phyloP scores from a whole-genome alignment of 2,888 invertebrate species.

The Calliphora vomitoria region DNA sequence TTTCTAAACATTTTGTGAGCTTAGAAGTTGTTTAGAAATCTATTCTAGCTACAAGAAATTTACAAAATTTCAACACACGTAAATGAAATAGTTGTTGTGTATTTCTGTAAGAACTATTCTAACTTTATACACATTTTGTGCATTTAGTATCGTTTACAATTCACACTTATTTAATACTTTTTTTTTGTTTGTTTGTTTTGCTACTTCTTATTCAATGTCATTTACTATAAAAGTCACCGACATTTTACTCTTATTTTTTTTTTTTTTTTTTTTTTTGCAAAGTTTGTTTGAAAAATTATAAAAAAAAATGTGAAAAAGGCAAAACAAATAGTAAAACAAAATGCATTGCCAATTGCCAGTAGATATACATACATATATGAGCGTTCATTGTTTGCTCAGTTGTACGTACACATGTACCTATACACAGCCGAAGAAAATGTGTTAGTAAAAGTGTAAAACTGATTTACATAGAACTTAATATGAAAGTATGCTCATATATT shows the following conservation, averaged over 20 bases:
- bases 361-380: not conserved
- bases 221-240: conserved; percentile 72
- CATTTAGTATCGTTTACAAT: conserved; percentile 46
- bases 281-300: conserved; percentile 17
- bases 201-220: conserved; percentile 68
- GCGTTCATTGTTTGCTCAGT: conserved; percentile 29
- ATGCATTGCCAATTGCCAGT: conserved; percentile 56
- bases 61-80: conserved; percentile 49
- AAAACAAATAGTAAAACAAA: conserved; percentile 38
- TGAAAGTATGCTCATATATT: no score
- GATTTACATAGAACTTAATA: no score
- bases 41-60: conserved; percentile 59
- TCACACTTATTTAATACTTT: conserved; percentile 58
- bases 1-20: conserved; percentile 2
- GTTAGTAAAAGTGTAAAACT: not conserved
- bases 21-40: conserved; percentile 44
- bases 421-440: conserved; percentile 25
- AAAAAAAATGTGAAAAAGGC: conserved; percentile 26
- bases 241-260: conserved; percentile 61
- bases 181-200: conserved; percentile 8
- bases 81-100: conserved; percentile 21
- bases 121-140: conserved; percentile 13
- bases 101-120: conserved; percentile 38
- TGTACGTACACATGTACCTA: conserved; percentile 28
- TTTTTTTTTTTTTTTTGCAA: conserved; percentile 32